Conservation (phyloP, 2,797 vertebrate species). For the Melanogrammus aeglefinus region DNA sequence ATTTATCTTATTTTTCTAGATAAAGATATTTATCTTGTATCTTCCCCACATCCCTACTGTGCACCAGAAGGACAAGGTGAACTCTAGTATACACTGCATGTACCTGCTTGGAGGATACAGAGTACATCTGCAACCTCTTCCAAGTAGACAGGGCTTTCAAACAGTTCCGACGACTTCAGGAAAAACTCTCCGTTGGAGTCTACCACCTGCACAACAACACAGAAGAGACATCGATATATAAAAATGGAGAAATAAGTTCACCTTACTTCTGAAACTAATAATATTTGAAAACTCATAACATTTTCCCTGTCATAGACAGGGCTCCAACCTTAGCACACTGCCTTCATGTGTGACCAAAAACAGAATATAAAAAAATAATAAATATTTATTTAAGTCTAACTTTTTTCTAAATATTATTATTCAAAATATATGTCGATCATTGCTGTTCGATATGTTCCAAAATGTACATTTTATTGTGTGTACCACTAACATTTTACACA, state of each 20-base stretch:
- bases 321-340: background rate
- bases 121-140: constrained; percentile 98
- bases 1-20: background rate
- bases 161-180: constrained; percentile 93
- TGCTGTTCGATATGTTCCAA: background rate
- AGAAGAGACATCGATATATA: background rate
- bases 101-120: constrained; percentile 99
- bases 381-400: background rate
- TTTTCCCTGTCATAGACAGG: background rate
- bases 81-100: background rate
- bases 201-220: constrained; percentile 66
- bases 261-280: background rate
- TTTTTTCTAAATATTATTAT: background rate
- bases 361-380: background rate
- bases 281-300: background rate
- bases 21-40: background rate
- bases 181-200: constrained; percentile 96
- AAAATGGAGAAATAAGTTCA: background rate
- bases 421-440: background rate
- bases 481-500: too few relatives aligned
- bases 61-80: constrained; percentile 1
- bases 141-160: constrained; percentile 94
- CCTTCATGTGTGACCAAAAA: background rate
- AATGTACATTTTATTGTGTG: background rate
- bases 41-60: background rate